A percentile compares a stretch with the other conserved stretches of the same genome.
phyloP scores from a whole-genome alignment of 1,140 invertebrate species.

The Drosophila dunni region DNA sequence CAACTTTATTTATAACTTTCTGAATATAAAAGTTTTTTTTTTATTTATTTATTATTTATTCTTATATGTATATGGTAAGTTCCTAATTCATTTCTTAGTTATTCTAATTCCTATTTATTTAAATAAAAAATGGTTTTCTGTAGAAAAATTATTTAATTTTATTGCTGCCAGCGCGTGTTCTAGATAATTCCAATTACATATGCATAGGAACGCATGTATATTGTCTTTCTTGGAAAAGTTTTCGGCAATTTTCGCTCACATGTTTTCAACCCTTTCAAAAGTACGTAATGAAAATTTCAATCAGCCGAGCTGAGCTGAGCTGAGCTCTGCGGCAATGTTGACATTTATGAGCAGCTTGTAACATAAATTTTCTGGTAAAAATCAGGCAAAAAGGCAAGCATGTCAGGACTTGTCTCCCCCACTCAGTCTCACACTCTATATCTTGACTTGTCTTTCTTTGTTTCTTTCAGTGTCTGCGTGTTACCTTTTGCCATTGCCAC shows the following conservation, averaged over 20 bases:
- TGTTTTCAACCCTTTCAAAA: constrained; percentile 27
- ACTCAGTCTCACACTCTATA: background rate
- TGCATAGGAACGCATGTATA: background rate
- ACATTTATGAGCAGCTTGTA: constrained; percentile 69
- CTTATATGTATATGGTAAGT: too few relatives aligned
- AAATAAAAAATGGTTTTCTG: too few relatives aligned
- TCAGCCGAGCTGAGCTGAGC: constrained; percentile 36
- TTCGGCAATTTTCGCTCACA: constrained; percentile 37
- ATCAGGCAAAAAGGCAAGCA: constrained; percentile 17
- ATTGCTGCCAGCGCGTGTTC: too few relatives aligned
- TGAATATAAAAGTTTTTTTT: too few relatives aligned
- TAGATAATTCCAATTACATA: too few relatives aligned
- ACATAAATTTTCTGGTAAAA: constrained; percentile 59
- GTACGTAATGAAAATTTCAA: constrained; percentile 68
- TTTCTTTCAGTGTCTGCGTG: constrained; percentile 2
- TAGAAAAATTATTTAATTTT: too few relatives aligned
- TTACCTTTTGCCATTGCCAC: constrained; percentile 55
- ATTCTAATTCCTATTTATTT: too few relatives aligned
- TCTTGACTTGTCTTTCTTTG: background rate
- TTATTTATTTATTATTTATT: too few relatives aligned
- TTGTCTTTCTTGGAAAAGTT: background rate
- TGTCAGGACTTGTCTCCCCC: constrained; percentile 10
- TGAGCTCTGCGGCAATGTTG: constrained; percentile 35
- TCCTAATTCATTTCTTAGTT: too few relatives aligned
- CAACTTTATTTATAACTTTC: too few relatives aligned